A percentile compares a stretch with the other conserved stretches of the same genome.
Evolutionary conservation across 2,888 invertebrate species (phyloP).

Genomic region (Darwinula stevensoni): DNA sequence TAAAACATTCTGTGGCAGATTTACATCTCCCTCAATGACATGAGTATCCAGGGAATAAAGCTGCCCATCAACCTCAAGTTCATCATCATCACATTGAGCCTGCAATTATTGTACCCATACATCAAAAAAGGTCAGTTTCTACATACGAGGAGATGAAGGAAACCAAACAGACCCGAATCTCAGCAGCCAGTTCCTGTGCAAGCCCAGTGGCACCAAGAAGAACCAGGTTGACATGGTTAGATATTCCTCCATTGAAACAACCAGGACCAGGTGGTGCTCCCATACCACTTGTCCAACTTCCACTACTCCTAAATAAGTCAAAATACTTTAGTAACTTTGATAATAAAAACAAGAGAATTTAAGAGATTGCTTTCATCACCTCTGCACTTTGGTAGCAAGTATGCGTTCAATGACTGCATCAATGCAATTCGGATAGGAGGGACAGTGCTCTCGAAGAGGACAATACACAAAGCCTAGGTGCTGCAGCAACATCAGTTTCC

Average conservation of each 20-base stretch:
- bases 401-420: slow-evolving; percentile 45
- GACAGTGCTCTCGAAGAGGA: slow-evolving; percentile 77
- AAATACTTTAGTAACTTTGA: no score
- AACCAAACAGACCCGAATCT: slow-evolving; percentile 28
- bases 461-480: slow-evolving; percentile 86
- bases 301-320: no score
- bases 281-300: no score
- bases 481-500: slow-evolving; percentile 75
- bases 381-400: background rate
- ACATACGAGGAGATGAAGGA: slow-evolving; percentile 1
- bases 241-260: no score
- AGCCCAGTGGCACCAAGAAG: slow-evolving; percentile 61
- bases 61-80: slow-evolving; percentile 46
- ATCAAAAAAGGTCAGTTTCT: background rate
- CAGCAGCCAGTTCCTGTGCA: slow-evolving; percentile 56
- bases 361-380: no score
- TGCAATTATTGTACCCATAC: slow-evolving; percentile 13
- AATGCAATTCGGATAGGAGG: slow-evolving; percentile 54
- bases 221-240: slow-evolving; percentile 51
- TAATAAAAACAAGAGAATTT: no score
- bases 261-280: no score
- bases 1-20: slow-evolving; percentile 44
- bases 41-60: slow-evolving; percentile 54
- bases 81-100: slow-evolving; percentile 60
- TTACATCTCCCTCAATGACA: slow-evolving; percentile 57